Evolutionary conservation across 2,888 invertebrate genomes (phyloP), one percentile per base, ranked within the genome.

Genomic region (Leptinotarsa rubiginosa): DNA sequence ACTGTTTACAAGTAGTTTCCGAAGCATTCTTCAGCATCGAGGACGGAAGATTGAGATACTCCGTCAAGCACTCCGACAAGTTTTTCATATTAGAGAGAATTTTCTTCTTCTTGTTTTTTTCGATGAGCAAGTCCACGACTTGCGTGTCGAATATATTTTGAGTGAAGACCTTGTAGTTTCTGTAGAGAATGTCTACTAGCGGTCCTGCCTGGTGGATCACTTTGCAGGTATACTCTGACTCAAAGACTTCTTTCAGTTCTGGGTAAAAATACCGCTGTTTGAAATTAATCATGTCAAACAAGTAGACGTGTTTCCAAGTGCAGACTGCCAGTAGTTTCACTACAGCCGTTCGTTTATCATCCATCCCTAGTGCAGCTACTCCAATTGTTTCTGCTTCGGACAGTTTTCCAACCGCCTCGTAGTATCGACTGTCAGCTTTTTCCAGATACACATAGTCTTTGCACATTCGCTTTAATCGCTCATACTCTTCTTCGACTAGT

Each of bases 121-220:
- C 78, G 22, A 81, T 74, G 7, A 80, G 75, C 62, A 81, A 64
- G 52, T 82, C 82, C 12, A 81, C 81, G 16, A 80, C 74, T 71
- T 81, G 80, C 3, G 79, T 79, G 50, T 82, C 81, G 69, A 81
- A 82, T 62, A 70, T 75, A 66, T 81, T 81, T 59, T 74, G 74
- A 10, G 78, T 62, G 69, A 77, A 79, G 20, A 81, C 77, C 20
- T 78, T 76, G 52, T 81, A 81, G 15, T 74, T 70, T 50, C 78
- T 73, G 72, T 77, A 77, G 4, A 82, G 76, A 64, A 79, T 71
- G 73, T 81, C 81, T 25, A 81, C 74, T 25, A 81, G 56, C 41
- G 77, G 78, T 10, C 81, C 79, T 72, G 79, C 78, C 72, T 78
- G 78, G 70, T 82, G 80, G 1, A 82, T 79, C 12, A 82, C 79